These are phyloP conservation scores for Solenopsis invicta DNA, from an alignment of 1,140 invertebrate genomes.

Conservation along the genomic window DNA sequence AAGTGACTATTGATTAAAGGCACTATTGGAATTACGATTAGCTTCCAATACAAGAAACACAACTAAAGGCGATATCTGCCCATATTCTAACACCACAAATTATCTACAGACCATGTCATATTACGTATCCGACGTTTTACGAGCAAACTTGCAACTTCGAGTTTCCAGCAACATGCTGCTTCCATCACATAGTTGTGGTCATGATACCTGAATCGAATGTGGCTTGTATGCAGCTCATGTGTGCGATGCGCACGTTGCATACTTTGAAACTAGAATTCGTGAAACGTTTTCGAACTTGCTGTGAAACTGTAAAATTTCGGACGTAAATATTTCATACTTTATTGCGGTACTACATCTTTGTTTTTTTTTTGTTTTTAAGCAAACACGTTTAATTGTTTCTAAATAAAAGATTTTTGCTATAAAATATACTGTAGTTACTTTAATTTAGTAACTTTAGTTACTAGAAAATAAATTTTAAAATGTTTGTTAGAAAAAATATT, in stretches of 20 bases:
- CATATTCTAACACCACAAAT: slow-evolving; percentile 40
- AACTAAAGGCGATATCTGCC: not conserved
- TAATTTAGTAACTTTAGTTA: no score
- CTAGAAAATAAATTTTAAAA: no score
- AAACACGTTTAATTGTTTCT: not conserved
- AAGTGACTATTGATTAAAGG: slow-evolving; percentile 13
- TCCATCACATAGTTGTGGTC: slow-evolving; percentile 64
- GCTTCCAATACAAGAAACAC: slow-evolving; percentile 35
- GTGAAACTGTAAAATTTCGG: slow-evolving; percentile 42
- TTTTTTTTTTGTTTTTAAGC: not conserved
- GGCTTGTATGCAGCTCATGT: slow-evolving; percentile 54
- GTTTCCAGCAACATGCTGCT: slow-evolving; percentile 60
- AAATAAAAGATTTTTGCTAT: not conserved
- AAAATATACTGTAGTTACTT: not conserved
- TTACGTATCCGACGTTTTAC: slow-evolving; percentile 49
- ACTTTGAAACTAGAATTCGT: slow-evolving; percentile 56
- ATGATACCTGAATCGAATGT: slow-evolving; percentile 58
- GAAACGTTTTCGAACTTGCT: slow-evolving; percentile 53
- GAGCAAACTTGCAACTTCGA: slow-evolving; percentile 56
- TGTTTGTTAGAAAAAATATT: no score
- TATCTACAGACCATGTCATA: slow-evolving; percentile 50
- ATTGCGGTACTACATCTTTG: not conserved
- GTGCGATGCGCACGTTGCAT: slow-evolving; percentile 45
- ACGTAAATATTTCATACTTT: slow-evolving; percentile 21
- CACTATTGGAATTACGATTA: not conserved